Evolutionary conservation across 1,140 invertebrate species (phyloP).

Genomic region (Drosophila santomea): DNA sequence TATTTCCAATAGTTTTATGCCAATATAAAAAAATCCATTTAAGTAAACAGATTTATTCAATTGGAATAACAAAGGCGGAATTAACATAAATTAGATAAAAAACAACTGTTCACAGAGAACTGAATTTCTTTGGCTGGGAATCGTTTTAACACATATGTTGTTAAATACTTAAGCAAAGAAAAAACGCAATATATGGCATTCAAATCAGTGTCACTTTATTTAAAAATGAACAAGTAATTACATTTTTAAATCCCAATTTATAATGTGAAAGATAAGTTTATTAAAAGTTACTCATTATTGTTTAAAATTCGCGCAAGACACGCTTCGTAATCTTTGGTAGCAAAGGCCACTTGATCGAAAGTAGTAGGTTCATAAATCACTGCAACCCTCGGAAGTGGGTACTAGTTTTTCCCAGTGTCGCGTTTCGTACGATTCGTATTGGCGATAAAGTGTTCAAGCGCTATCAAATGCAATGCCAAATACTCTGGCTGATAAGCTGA

Average conservation of each 20-base stretch:
- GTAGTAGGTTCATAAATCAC: slow-evolving; percentile 22
- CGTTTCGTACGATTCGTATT: slow-evolving; percentile 28
- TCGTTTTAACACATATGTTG: no score
- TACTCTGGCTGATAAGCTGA: slow-evolving; percentile 61
- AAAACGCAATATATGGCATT: background rate
- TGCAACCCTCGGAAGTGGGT: background rate
- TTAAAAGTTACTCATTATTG: slow-evolving; percentile 2
- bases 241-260: no score
- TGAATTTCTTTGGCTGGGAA: no score
- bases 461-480: slow-evolving; percentile 52
- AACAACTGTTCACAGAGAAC: background rate
- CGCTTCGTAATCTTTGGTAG: background rate
- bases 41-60: background rate
- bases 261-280: background rate
- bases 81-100: background rate
- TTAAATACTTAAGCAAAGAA: background rate
- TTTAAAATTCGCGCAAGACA: no score
- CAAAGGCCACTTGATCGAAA: background rate
- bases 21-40: background rate
- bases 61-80: no score
- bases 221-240: background rate
- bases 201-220: background rate
- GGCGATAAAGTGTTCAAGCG: slow-evolving; percentile 48
- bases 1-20: background rate
- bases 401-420: slow-evolving; percentile 11